Evolutionary conservation across 2,888 invertebrate genomes (phyloP), one percentile per base, ranked within the genome.

Genomic region (Cotesia congregata): DNA sequence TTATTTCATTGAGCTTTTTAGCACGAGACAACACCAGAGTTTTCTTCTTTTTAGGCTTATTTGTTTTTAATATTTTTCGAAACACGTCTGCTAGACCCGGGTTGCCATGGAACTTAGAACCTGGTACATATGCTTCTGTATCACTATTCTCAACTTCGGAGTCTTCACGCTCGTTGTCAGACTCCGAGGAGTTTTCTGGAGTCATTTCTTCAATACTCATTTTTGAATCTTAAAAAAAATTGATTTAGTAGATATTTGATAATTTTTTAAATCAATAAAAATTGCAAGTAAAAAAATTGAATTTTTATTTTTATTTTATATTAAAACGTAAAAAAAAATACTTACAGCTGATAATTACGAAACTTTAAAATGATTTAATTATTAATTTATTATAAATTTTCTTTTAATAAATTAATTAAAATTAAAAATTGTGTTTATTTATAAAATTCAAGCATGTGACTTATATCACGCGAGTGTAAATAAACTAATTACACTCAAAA

Each of bases 1-100:
- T 90, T 60, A 91, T 88, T 72, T 93, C 93, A 4, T 91, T 92
- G 75, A 93, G 87, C 88, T 94, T 95, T 86, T 95, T 96, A 0
- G 96, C 96, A 86, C 94, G 93, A 0, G 96, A 95, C 60, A 97
- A 88, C 0, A 96, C 94, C 74, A 95, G 89, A 0, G 93, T 92
- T 86, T 94, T 95, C 83, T 95, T 95, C 64, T 92, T 91, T 88
- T 94, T 94, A 0, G 95, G 94, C 86, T 95, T 95, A 40, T 92
- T 94, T 1, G 94, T 92, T 77, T 92, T 93, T 38, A 97, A 90
- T 81, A 97, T 94, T 89, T 96, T 96, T 6, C 93, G 91, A 86
- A 97, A 93, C 0, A 94, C 95, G 90, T 96, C 94, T 1, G 95
- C 96, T 96, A 96, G 96, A 1, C 94, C 94, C 79, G 92, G 90